Base-by-base conservation (phyloP, 2,113 vertebrate species). In the Ictalurus punctatus region DNA sequence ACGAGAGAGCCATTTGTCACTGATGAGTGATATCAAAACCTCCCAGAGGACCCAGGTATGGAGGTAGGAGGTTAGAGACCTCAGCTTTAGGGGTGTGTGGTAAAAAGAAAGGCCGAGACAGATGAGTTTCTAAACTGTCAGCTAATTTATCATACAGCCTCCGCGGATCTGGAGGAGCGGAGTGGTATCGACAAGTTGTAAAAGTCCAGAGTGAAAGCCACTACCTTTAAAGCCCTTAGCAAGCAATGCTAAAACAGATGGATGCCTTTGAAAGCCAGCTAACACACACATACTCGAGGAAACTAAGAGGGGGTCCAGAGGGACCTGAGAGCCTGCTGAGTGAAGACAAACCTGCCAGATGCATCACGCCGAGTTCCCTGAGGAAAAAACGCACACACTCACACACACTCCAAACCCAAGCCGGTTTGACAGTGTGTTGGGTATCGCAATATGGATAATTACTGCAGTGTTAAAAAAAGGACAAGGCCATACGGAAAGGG, bases 101-200 rank as follows among this genome's bases (percentile, higher is more conserved):
- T 90, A 56, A 87, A 48, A 56, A 74, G 34, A 8, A 88, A 30
- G 80, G 83, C 81, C 40, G 86, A 90, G 93, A 93, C 82, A 83
- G 89, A 93, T 90, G 90, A 85, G 80, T 88, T 90, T 92, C 92
- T 88, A 92, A 93, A 67, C 87, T 91, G 90, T 92, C 87, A 90
- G 79, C 89, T 88, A 76, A 92, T 93, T 88, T 91, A 40, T 83
- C 81, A 83, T 83, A 63, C 81, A 63, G 58, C 58, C 81, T 83
- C 81, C 2, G 2, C 3, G 58, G 81, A 83, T 63, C 81, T 61
- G 58, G 21, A 40, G 58, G 81, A 83, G 58, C 27, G 6, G 58
- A 37, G 34, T 83, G 34, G 23, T 63, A 83, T 83, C 58, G 81
- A 83, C 81, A 83, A 83, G 81, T 83, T 83, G 81, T 86, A 71